A percentile compares a stretch with the other conserved stretches of the same genome.
Evolutionary conservation across 2,113 vertebrate genomes (phyloP).

Genomic region (Empidonax alnorum): DNA sequence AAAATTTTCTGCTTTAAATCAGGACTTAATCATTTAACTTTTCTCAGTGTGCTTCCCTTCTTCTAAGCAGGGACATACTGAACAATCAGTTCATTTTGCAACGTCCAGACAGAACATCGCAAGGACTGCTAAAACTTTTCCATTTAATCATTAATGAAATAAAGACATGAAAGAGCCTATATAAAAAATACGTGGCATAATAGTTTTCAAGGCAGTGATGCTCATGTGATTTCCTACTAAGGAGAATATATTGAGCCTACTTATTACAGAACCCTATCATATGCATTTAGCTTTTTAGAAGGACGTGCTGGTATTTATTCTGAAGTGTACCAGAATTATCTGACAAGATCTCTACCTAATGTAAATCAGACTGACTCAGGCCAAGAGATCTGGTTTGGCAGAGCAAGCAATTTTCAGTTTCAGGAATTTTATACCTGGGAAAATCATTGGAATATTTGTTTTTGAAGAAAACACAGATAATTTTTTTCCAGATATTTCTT

Average conservation of each 20-base stretch:
- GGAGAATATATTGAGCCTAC: background rate
- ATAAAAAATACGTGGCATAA: background rate
- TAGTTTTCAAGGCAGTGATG: background rate
- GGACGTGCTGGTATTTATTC: background rate
- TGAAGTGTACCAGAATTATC: background rate
- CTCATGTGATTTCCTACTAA: background rate
- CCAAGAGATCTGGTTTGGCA: background rate
- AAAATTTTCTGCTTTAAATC: conserved; percentile 35
- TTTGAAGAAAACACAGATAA: background rate
- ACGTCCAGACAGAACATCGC: background rate
- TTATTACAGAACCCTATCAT: background rate
- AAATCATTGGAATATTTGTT: background rate
- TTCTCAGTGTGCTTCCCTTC: background rate
- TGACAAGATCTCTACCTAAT: background rate
- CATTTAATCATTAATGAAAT: background rate
- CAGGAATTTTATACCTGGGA: background rate
- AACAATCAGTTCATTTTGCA: background rate
- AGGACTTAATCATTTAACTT: background rate
- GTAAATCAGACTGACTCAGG: background rate
- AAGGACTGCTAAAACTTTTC: background rate
- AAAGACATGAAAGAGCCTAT: background rate
- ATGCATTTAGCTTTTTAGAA: background rate
- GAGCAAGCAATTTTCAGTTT: background rate
- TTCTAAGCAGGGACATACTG: background rate
- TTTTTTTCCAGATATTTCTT: background rate